Evolutionary conservation across 2,888 invertebrate genomes (phyloP).

Genomic region (Plebejus melissa): DNA sequence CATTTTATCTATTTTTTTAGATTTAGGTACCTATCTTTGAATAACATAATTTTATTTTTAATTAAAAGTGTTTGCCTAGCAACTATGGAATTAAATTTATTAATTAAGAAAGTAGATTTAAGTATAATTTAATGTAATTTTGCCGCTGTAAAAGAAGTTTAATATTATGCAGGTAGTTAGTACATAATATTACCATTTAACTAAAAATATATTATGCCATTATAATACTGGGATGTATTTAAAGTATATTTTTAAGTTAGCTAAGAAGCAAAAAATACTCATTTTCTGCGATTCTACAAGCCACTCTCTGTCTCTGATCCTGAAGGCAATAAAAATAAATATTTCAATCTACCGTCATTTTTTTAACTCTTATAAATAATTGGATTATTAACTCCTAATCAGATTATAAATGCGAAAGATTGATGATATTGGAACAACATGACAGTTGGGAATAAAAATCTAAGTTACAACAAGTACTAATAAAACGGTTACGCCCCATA

Average conservation of each 20-base stretch:
- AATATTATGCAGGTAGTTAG: background rate
- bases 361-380: too few species aligned
- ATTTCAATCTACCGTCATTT: too few species aligned
- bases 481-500: conserved; percentile 22
- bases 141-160: background rate
- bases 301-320: too few species aligned
- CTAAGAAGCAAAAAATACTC: too few species aligned
- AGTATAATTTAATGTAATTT: background rate
- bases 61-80: conserved; percentile 4
- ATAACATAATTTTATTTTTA: background rate
- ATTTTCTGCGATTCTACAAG: too few species aligned
- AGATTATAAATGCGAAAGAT: background rate
- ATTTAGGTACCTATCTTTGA: background rate
- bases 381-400: background rate
- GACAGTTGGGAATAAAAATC: conserved; percentile 14
- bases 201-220: background rate
- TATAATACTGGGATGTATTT: too few species aligned
- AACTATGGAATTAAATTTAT: background rate
- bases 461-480: conserved; percentile 19
- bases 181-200: background rate
- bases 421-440: background rate
- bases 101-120: background rate
- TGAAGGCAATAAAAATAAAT: background rate
- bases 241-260: too few species aligned
- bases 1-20: background rate